Percentiles rank a stretch among this genome's conserved stretches.
These are phyloP conservation scores for Volucella zonaria DNA, from an alignment of 2,888 invertebrate genomes.

Conservation along the genomic window DNA sequence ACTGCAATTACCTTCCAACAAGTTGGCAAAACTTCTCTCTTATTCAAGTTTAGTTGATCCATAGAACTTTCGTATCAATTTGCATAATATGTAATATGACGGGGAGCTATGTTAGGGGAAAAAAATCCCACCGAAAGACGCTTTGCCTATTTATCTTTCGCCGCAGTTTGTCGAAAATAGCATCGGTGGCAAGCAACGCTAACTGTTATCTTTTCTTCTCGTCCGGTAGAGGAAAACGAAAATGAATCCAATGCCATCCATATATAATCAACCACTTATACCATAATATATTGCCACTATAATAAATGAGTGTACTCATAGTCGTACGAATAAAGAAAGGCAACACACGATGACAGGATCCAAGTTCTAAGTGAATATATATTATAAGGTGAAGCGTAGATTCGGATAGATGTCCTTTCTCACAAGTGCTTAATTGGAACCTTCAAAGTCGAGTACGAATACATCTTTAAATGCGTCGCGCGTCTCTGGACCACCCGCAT, in stretches of 20 bases:
- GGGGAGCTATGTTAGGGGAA: neutral
- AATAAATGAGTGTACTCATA: neutral
- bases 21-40: too few species aligned
- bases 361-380: too few species aligned
- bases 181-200: neutral
- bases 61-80: constrained; percentile 33
- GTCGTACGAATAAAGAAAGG: neutral
- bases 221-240: neutral
- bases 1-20: too few species aligned
- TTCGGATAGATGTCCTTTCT: neutral
- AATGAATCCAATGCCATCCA: neutral
- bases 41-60: too few species aligned
- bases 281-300: constrained; percentile 14
- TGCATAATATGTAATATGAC: constrained; percentile 23
- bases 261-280: constrained; percentile 19
- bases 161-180: neutral
- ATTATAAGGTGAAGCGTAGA: too few species aligned
- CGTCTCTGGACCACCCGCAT: neutral
- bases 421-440: constrained; percentile 35
- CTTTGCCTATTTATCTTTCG: neutral
- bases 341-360: too few species aligned
- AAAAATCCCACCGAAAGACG: neutral
- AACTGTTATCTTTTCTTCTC: neutral
- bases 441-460: constrained; percentile 5
- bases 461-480: neutral